Evolutionary conservation across 2,113 vertebrate genomes (phyloP), one percentile per base, ranked within the genome.

Genomic region (Chroicocephalus ridibundus): DNA sequence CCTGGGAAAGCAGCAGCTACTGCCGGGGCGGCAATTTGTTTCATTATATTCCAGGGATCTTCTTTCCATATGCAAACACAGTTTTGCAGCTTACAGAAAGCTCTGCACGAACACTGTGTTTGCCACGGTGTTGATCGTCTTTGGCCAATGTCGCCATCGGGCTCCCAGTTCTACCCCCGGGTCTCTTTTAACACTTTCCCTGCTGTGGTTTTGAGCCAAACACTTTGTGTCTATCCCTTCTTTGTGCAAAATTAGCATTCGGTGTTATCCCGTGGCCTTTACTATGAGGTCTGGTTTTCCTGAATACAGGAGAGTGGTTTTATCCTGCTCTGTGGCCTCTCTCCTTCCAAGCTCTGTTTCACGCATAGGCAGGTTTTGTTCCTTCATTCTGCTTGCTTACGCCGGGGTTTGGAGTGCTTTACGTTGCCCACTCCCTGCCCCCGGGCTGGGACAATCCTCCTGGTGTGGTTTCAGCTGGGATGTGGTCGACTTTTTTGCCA

Each of bases 111-210:
- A 42, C 0, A 3, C 1, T 22, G 5, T 1, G 16, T 24, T 82
- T 52, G 84, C 65, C 62, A 47, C 0, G 3, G 10, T 1, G 5
- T 61, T n/a, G 70, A 21, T 32, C 0, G 2, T 11, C 75, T 51
- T 51, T 17, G 52, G 42, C 65, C 70, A 49, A 3, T 1, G 65
- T 42, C 60, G 47, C 49, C 44, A 5, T 11, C 19, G 44, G 58
- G n/a, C 11, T 76, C 74, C 44, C n/a, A 13, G 22, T 49, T 49
- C 55, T 38, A 47, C 22, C 16, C 11, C 29, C 0, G 26, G 3
- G 36, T 20, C 18, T 20, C 75, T 91, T 54, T 24, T 66, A 47
- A 31, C 49, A 10, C 40, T 29, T 54, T 32, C 27, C 15, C 25
- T 40, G 40, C 44, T 44, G 36, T 27, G 22, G 15, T 68, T 88